A percentile compares a stretch with the other conserved stretches of the same genome.
Evolutionary conservation across 2,888 invertebrate species (phyloP).

Genomic region (Meandrusa payeni): DNA sequence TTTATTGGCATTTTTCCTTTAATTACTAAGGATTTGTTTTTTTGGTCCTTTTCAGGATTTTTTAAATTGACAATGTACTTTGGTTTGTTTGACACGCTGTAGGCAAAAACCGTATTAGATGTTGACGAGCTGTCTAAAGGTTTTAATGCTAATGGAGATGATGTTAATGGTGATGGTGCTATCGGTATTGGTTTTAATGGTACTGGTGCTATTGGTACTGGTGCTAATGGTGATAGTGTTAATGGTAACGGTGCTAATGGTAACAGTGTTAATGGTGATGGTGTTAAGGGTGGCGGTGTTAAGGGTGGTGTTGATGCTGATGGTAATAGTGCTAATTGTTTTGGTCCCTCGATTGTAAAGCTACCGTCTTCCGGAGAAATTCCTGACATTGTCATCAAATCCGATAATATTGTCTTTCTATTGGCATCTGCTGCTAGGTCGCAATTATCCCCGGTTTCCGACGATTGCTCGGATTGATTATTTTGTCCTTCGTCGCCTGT

Average conservation of each 20-base stretch:
- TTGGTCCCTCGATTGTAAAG: constrained; percentile 7
- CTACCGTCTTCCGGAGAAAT: constrained; percentile 57
- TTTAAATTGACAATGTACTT: no score
- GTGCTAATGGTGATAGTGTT: no score
- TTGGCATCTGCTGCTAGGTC: constrained; percentile 29
- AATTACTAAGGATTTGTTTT: no score
- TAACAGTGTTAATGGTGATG: no score
- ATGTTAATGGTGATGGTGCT: no score
- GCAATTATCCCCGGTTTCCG: neutral
- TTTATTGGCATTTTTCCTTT: constrained; percentile 33
- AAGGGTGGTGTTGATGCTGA: no score
- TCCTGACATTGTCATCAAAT: constrained; percentile 75
- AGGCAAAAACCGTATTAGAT: constrained; percentile 10
- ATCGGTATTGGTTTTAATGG: no score
- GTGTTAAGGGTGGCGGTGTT: no score
- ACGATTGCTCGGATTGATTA: neutral
- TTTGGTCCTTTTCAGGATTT: no score
- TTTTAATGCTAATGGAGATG: neutral
- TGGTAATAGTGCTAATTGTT: no score
- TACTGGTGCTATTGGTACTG: no score
- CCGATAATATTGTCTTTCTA: constrained; percentile 60
- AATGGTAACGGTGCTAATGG: no score
- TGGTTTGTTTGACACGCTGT: constrained; percentile 18
- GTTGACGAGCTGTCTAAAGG: constrained; percentile 1
- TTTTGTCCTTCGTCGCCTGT: constrained; percentile 16